A percentile compares a stretch with the other conserved stretches of the same genome.
These are phyloP conservation scores for Balaeniceps rex DNA, from an alignment of 2,113 vertebrate species.

Conservation along the genomic window DNA sequence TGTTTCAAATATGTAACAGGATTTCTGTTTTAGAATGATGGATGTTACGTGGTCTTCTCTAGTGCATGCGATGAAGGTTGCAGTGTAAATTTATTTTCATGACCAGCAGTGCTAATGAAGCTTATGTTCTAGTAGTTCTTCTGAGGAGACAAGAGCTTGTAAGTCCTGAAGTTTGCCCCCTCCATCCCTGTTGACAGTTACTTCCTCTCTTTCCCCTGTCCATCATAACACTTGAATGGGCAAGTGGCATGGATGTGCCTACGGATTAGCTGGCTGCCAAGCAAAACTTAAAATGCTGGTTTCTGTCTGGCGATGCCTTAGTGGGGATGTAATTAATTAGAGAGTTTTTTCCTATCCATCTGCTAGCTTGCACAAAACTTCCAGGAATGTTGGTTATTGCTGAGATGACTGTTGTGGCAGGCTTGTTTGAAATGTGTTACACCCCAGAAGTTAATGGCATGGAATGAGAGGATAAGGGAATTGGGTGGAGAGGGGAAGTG, in stretches of 20 bases:
- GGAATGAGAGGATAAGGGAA: not conserved
- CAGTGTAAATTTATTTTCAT: not conserved
- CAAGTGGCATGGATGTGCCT: not conserved
- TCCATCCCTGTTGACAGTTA: not conserved
- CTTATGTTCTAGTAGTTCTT: not conserved
- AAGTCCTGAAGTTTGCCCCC: not conserved
- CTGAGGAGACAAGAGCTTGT: not conserved
- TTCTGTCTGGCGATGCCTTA: constrained; percentile 20
- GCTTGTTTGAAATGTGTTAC: not conserved
- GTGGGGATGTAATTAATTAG: constrained; percentile 53
- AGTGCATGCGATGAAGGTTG: not conserved
- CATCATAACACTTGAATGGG: not conserved
- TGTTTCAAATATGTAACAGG: not conserved
- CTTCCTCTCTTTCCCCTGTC: not conserved
- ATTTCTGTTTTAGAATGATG: not conserved
- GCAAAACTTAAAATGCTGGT: not conserved
- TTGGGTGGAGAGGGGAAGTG: not conserved
- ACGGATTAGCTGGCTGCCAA: not conserved
- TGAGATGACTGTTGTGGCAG: not conserved
- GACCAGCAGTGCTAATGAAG: not conserved
- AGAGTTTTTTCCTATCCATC: constrained; percentile 15
- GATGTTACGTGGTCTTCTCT: not conserved
- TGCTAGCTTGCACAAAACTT: constrained; percentile 42
- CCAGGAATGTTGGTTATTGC: constrained; percentile 49
- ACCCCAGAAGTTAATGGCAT: not conserved